Conservation (phyloP, 1,140 invertebrate species). For the Zelostemma sp. region DNA sequence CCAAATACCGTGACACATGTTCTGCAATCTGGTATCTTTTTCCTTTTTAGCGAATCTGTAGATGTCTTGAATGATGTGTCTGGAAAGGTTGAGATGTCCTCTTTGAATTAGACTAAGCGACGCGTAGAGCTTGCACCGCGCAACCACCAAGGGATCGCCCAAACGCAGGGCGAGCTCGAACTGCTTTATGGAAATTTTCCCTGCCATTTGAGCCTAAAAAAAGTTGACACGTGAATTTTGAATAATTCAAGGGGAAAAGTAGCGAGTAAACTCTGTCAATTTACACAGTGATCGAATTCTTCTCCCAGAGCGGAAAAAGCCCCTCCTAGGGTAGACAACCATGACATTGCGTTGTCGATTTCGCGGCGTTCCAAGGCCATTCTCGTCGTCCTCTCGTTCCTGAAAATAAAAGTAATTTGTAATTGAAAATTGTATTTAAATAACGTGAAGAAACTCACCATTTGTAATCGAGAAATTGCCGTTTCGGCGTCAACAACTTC, state of each 20-base stretch:
- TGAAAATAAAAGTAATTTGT: constrained; percentile 31
- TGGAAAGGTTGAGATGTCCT: constrained; percentile 75
- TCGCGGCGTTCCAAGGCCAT: constrained; percentile 77
- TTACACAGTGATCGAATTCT: constrained; percentile 83
- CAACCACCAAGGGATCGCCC: constrained; percentile 82
- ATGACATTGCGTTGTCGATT: constrained; percentile 89
- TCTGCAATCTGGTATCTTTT: constrained; percentile 75
- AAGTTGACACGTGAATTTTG: too few relatives aligned
- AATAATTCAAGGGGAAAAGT: too few relatives aligned
- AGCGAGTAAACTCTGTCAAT: too few relatives aligned
- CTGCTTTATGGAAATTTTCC: constrained; percentile 87
- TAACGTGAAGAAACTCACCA: constrained; percentile 66
- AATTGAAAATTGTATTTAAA: background rate
- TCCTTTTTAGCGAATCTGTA: constrained; percentile 72
- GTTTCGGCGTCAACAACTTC: constrained; percentile 66
- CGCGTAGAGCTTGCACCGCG: constrained; percentile 86
- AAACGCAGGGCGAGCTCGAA: constrained; percentile 82
- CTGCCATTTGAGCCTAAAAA: constrained; percentile 84
- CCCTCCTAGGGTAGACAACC: constrained; percentile 96
- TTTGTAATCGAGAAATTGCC: constrained; percentile 76
- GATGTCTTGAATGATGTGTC: constrained; percentile 76
- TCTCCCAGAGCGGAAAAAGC: constrained; percentile 95
- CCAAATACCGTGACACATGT: constrained; percentile 90
- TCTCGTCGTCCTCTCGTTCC: constrained; percentile 61
- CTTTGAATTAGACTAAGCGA: constrained; percentile 90